Evolutionary conservation across 2,797 vertebrate species (phyloP), one percentile per base, ranked within the genome.

Genomic region (Threskiornis aethiopicus): DNA sequence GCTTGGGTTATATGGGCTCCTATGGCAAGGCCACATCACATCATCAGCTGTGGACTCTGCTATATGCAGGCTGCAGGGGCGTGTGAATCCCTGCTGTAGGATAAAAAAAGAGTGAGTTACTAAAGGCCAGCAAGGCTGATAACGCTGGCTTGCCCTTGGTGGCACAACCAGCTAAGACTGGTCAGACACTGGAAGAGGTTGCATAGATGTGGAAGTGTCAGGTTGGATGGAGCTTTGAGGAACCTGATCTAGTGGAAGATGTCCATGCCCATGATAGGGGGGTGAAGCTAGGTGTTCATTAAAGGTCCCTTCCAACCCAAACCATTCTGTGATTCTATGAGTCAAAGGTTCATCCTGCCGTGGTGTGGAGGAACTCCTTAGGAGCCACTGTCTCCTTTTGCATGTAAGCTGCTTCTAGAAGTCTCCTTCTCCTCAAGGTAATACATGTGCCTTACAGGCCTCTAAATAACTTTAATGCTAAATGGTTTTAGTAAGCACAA

Each of bases 261-360:
- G 65, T 54, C 47, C 7, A 2, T 61, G 35, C 10, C 39, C 24
- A 11, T 1, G 1, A 24, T 7, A 28, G 11, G 2, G 8, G 21
- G 6, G 8, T 67, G 31, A 18, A 51, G 7, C 16, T 26, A 31
- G 21, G 18, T 52, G 47, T 59, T 86, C 26, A 13, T 66, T 35
- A 58, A 25, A 67, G 33, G 21, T 59, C 44, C 37, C 22, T 64
- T 83, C 28, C 49, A 64, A 39, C 26, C 22, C 52, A 67, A 57
- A 39, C 41, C 18, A 5, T 44, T 47, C 52, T 65, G 24, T 46
- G 42, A 39, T n/a, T 69, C 21, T 26, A 2, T 29, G 47, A 78
- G 28, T 69, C 21, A 7, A 33, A 77, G 46, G 11, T 70, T 84
- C 47, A 42, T 70, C 33, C n/a, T 31, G 7, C 24, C 37, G 41